Percentiles rank a stretch among this genome's conserved stretches.
phyloP scores from a whole-genome alignment of 2,797 vertebrate species.

The Platyrinchus mystaceus region DNA sequence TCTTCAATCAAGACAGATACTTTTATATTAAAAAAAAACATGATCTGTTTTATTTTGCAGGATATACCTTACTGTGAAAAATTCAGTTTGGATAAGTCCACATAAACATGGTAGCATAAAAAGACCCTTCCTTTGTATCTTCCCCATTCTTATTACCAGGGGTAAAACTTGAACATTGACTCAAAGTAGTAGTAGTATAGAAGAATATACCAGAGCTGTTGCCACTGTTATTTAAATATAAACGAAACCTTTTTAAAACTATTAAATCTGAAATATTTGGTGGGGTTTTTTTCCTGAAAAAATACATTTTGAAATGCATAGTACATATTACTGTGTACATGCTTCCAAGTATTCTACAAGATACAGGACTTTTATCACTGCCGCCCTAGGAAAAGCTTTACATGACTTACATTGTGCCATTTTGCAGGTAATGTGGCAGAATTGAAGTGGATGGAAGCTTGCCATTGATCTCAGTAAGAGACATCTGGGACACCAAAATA shows the following conservation, averaged over 20 bases:
- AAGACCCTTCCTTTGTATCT: not conserved
- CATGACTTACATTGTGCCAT: not conserved
- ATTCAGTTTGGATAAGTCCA: not conserved
- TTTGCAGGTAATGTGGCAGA: not conserved
- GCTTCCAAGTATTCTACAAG: not conserved
- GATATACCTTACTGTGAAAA: not conserved
- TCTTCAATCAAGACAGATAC: not conserved
- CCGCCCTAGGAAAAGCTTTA: not conserved
- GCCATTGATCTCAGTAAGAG: not conserved
- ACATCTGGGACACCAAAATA: not conserved
- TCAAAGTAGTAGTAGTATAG: not conserved
- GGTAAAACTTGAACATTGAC: not conserved
- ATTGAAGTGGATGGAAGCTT: not conserved
- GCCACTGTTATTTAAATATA: not conserved
- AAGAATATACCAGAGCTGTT: not conserved
- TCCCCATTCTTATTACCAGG: not conserved
- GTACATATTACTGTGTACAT: not conserved
- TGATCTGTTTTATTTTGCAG: not conserved
- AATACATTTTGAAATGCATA: not conserved
- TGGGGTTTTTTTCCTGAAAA: rapidly evolving
- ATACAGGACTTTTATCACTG: not conserved
- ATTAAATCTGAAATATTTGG: not conserved
- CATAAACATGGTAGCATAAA: not conserved
- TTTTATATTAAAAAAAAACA: not conserved
- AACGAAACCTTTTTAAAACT: not conserved